These are phyloP conservation scores for Leptobrachium leishanense DNA, from an alignment of 2,113 vertebrate genomes.

Conservation along the genomic window DNA sequence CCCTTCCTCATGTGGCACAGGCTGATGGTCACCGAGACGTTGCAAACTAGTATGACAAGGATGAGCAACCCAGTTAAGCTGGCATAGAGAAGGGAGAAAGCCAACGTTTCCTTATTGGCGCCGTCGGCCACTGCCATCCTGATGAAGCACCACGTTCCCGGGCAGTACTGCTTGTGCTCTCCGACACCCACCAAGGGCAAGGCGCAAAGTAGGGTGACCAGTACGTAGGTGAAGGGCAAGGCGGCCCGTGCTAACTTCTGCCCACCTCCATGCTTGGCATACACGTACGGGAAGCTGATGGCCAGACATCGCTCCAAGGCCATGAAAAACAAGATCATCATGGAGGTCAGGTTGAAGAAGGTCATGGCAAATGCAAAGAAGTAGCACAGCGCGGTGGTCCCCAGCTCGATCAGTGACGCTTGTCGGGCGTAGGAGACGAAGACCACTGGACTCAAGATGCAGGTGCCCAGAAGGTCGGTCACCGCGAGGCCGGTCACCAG, in stretches of 20 bases:
- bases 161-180: slow-evolving; percentile 82
- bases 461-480: slow-evolving; percentile 85
- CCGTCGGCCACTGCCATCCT: slow-evolving; percentile 66
- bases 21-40: slow-evolving; percentile 80
- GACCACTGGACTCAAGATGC: slow-evolving; percentile 81
- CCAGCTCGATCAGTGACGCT: slow-evolving; percentile 63
- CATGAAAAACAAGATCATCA: slow-evolving; percentile 82
- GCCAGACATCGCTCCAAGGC: slow-evolving; percentile 86
- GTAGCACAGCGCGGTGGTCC: slow-evolving; percentile 62
- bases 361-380: slow-evolving; percentile 83
- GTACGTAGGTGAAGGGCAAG: slow-evolving; percentile 72
- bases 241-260: slow-evolving; percentile 68
- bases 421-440: slow-evolving; percentile 78
- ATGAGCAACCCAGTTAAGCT: slow-evolving; percentile 78
- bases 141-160: slow-evolving; percentile 88
- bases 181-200: slow-evolving; percentile 77
- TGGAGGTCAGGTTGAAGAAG: slow-evolving; percentile 84
- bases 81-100: slow-evolving; percentile 83
- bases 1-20: slow-evolving; percentile 83
- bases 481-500: slow-evolving; percentile 82
- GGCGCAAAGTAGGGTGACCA: slow-evolving; percentile 73
- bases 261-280: slow-evolving; percentile 71
- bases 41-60: slow-evolving; percentile 75
- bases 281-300: slow-evolving; percentile 86
- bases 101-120: slow-evolving; percentile 51